Percentiles rank a stretch among this genome's conserved stretches.
Conservation (phyloP, 2,888 invertebrate species). For the Muscina levida region DNA sequence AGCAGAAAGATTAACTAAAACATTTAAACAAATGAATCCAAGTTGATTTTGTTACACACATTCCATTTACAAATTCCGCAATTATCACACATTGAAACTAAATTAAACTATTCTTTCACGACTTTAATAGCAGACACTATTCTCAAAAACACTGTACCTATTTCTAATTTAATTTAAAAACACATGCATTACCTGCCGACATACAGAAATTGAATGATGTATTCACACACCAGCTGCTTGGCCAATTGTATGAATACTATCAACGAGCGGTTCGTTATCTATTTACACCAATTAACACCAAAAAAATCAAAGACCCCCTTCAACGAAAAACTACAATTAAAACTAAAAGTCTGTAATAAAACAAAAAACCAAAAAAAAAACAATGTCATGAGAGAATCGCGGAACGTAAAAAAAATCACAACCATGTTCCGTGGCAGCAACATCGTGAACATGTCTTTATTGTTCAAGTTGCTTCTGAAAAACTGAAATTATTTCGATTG, state of each 20-base stretch:
- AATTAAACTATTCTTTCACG: too few species aligned
- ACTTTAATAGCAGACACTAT: too few species aligned
- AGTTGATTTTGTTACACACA: constrained; percentile 29
- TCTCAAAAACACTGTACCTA: too few species aligned
- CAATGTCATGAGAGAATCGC: constrained; percentile 60
- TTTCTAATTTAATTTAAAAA: constrained; percentile 22
- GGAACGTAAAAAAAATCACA: background rate
- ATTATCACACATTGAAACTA: too few species aligned
- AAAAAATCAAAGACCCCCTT: background rate
- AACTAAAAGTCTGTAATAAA: background rate
- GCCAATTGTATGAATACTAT: constrained; percentile 18
- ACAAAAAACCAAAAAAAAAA: constrained; percentile 30
- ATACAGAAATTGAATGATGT: background rate
- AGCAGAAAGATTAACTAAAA: too few species aligned
- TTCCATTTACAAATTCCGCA: too few species aligned
- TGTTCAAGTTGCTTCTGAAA: background rate
- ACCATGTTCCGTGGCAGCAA: constrained; percentile 1
- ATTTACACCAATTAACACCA: constrained; percentile 40
- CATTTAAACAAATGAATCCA: too few species aligned
- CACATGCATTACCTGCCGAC: too few species aligned
- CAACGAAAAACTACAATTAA: constrained; percentile 15
- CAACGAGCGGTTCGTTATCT: constrained; percentile 22
- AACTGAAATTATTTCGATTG: constrained; percentile 27
- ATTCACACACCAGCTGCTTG: too few species aligned
- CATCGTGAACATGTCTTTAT: too few species aligned